A percentile compares a stretch with the other conserved stretches of the same genome.
Conservation (phyloP, 2,888 invertebrate species). For the Athalia rosae region DNA sequence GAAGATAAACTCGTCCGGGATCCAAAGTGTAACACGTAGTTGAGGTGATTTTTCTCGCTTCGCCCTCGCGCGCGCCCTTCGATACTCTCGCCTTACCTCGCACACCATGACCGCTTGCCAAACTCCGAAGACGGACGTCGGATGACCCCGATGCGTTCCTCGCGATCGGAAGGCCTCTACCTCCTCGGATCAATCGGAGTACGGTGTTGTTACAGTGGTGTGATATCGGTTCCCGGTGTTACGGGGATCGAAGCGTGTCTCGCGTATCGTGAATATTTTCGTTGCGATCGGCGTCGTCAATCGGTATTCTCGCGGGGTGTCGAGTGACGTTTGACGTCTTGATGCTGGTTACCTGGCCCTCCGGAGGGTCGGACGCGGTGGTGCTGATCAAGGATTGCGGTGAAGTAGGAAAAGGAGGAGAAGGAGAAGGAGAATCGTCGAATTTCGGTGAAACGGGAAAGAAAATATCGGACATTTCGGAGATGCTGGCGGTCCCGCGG, state of each 20-base stretch:
- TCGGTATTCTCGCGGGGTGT: not conserved
- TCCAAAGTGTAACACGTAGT: too few relatives aligned
- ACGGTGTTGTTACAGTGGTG: conserved; percentile 19
- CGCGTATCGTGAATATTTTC: not conserved
- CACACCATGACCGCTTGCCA: not conserved
- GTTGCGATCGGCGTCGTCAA: not conserved
- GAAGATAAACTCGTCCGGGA: too few relatives aligned
- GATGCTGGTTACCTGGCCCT: conserved; percentile 38
- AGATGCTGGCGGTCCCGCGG: conserved; percentile 68
- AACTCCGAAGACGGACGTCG: not conserved
- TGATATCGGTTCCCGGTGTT: not conserved
- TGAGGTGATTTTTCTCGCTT: too few relatives aligned
- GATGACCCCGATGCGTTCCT: not conserved
- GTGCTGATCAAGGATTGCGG: conserved; percentile 27
- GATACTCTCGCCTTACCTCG: not conserved
- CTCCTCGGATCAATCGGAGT: not conserved
- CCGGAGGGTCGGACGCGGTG: conserved; percentile 38
- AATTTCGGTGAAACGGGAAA: not conserved
- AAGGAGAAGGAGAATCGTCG: not conserved
- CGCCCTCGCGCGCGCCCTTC: not conserved
- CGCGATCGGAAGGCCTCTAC: not conserved
- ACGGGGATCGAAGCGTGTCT: not conserved
- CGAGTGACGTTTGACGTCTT: not conserved
- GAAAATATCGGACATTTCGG: conserved; percentile 38
- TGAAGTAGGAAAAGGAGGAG: too few relatives aligned